A percentile compares a stretch with the other conserved stretches of the same genome.
These are phyloP conservation scores for Acromyrmex echinatior DNA, from an alignment of 1,140 invertebrate species.

Conservation along the genomic window DNA sequence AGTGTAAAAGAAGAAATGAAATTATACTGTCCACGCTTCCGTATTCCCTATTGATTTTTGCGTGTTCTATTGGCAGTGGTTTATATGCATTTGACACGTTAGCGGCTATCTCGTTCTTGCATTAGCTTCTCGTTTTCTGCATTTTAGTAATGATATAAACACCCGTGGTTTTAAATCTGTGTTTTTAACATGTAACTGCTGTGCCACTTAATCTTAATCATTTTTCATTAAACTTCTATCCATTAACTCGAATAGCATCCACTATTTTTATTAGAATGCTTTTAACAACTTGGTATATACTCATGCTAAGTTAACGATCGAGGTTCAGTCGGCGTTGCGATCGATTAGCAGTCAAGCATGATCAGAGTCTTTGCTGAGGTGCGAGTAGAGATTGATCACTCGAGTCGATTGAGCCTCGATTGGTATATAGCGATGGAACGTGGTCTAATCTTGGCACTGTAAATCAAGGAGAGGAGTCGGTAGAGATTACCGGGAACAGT, in stretches of 20 bases:
- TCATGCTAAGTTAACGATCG: constrained; percentile 34
- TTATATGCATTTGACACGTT: constrained; percentile 78
- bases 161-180: constrained; percentile 53
- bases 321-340: constrained; percentile 34
- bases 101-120: constrained; percentile 64
- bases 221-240: constrained; percentile 51
- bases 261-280: constrained; percentile 45
- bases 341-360: not conserved
- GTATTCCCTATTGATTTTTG: constrained; percentile 64
- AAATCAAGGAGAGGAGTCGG: constrained; percentile 89
- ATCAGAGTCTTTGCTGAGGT: not conserved
- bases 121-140: constrained; percentile 74
- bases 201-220: constrained; percentile 52
- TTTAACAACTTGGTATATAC: constrained; percentile 33
- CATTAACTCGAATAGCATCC: constrained; percentile 44
- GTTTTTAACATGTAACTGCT: constrained; percentile 62
- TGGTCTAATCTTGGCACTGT: constrained; percentile 39
- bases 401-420: constrained; percentile 50
- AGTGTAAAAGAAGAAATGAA: constrained; percentile 39
- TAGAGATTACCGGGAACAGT: constrained; percentile 89
- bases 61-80: constrained; percentile 68
- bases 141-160: constrained; percentile 70
- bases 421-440: not conserved
- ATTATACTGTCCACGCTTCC: constrained; percentile 68
- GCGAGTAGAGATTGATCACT: constrained; percentile 3